Conservation (phyloP, 2,797 vertebrate genomes). For the Rhinella marina region DNA sequence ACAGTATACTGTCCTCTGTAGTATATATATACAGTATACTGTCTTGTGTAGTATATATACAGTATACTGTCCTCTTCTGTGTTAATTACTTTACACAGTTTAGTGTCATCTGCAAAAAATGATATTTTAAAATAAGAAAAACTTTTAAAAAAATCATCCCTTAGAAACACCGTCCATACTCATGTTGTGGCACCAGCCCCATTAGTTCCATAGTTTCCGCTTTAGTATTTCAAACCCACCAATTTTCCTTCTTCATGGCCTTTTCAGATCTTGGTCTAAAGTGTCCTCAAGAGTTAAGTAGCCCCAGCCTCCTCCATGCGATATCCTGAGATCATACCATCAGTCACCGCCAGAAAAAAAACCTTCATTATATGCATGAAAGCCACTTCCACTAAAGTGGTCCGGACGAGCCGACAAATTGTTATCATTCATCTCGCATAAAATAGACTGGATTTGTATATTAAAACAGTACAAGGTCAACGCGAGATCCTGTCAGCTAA, state of each 20-base stretch:
- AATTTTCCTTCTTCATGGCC: not conserved
- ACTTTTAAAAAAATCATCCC: no score
- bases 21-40: no score
- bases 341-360: conserved; percentile 28
- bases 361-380: conserved; percentile 51
- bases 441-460: conserved; percentile 50
- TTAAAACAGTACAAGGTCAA: conserved; percentile 56
- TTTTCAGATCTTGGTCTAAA: not conserved
- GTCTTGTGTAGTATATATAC: no score
- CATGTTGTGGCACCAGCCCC: no score
- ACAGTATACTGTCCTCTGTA: no score
- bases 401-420: conserved; percentile 51
- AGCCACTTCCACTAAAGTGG: conserved; percentile 41
- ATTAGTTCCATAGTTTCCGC: not conserved
- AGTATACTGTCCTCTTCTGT: no score
- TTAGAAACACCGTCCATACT: no score
- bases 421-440: conserved; percentile 47
- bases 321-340: conserved; percentile 4
- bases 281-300: conserved; percentile 19
- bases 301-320: not conserved
- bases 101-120: no score
- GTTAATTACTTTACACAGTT: no score
- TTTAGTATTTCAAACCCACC: not conserved
- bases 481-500: conserved; percentile 42
- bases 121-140: no score